These are phyloP conservation scores for Spicauda simplicius DNA, from an alignment of 2,888 invertebrate genomes.

Conservation along the genomic window DNA sequence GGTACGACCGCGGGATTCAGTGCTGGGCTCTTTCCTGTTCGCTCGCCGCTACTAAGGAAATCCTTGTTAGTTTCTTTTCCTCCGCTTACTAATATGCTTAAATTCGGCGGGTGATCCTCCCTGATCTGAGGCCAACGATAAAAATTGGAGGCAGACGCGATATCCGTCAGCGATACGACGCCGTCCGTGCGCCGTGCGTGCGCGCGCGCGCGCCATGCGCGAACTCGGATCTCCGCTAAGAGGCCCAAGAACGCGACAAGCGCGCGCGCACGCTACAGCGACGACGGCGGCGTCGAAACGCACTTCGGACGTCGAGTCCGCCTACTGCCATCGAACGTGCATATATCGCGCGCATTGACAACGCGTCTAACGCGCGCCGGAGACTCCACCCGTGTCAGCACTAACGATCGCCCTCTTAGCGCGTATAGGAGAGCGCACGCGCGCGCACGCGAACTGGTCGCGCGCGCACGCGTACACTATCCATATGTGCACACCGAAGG, in stretches of 20 bases:
- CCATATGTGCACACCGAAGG: background rate
- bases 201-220: no score
- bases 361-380: background rate
- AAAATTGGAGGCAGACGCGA: slow-evolving; percentile 47
- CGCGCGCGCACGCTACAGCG: no score
- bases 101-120: slow-evolving; percentile 79
- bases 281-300: slow-evolving; percentile 47
- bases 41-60: slow-evolving; percentile 55
- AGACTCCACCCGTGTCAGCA: no score
- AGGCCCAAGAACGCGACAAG: no score
- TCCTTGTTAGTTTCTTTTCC: slow-evolving; percentile 78
- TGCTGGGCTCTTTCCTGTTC: slow-evolving; percentile 86
- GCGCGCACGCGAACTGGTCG: no score
- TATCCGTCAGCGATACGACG: slow-evolving; percentile 41
- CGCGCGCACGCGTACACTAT: no score
- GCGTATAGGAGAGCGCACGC: no score
- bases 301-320: slow-evolving; percentile 45
- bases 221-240: no score
- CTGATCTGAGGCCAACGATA: slow-evolving; percentile 70
- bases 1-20: slow-evolving; percentile 75
- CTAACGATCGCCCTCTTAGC: background rate
- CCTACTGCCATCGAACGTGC: slow-evolving; percentile 33
- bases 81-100: slow-evolving; percentile 89
- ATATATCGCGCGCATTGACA: no score
- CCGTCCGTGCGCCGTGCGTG: slow-evolving; percentile 6